phyloP scores from a whole-genome alignment of 2,888 invertebrate species.

The Tipula helvola region DNA sequence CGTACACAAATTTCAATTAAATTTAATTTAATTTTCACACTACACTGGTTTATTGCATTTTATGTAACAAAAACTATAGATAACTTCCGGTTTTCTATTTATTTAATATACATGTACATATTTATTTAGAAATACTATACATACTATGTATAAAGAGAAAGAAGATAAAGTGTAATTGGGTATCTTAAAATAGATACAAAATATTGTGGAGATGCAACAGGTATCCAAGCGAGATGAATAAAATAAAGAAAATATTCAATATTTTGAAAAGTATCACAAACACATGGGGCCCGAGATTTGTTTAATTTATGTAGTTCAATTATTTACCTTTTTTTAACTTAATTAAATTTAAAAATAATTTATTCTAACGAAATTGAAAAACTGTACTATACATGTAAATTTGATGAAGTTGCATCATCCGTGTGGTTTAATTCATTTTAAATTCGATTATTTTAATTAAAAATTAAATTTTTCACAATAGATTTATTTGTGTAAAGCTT shows the following conservation, averaged over 20 bases:
- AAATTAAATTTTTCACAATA: background rate
- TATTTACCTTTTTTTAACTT: background rate
- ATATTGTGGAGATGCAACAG: background rate
- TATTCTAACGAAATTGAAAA: background rate
- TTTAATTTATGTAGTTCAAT: background rate
- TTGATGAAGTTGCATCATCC: background rate
- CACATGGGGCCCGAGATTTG: background rate
- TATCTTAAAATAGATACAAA: background rate
- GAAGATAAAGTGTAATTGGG: background rate
- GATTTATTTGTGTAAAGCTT: too few relatives aligned
- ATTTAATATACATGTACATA: too few relatives aligned
- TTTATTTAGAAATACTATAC: background rate
- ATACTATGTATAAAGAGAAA: background rate
- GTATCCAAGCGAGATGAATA: background rate
- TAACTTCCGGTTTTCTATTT: background rate
- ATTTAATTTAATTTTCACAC: background rate
- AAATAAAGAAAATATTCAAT: background rate
- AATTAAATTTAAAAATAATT: background rate
- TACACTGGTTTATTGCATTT: background rate
- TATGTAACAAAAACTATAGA: background rate
- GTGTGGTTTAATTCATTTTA: background rate
- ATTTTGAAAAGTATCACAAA: background rate
- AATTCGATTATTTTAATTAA: background rate
- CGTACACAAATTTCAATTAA: background rate
- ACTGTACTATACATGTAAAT: background rate